Percentiles rank a stretch among this genome's conserved stretches.
Evolutionary conservation across 2,888 invertebrate species (phyloP).

Genomic region (Iphiclides podalirius): DNA sequence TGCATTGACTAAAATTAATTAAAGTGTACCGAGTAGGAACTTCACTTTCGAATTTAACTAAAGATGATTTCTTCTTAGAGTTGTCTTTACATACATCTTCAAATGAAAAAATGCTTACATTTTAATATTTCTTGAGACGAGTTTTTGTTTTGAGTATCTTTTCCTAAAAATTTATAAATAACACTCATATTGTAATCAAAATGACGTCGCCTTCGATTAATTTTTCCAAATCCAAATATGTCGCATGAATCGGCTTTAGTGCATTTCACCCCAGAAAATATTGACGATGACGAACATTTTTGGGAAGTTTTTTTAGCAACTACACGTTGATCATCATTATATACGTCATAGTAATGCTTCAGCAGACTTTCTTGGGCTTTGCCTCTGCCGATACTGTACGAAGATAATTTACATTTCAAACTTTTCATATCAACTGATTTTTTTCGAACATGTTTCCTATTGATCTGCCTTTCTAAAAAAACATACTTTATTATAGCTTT

Average conservation of each 20-base stretch:
- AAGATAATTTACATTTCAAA: slow-evolving; percentile 10
- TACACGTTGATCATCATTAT: not conserved
- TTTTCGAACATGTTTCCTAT: slow-evolving; percentile 9
- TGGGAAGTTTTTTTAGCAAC: not conserved
- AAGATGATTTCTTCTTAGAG: slow-evolving; percentile 15
- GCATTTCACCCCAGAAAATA: not conserved
- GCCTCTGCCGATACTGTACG: slow-evolving; percentile 2
- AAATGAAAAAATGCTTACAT: slow-evolving; percentile 19
- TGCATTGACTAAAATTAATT: slow-evolving; percentile 17
- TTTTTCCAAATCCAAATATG: slow-evolving; percentile 19
- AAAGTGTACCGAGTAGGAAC: slow-evolving; percentile 16
- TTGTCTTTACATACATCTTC: slow-evolving; percentile 9
- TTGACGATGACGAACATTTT: not conserved
- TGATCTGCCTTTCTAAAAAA: slow-evolving; percentile 5
- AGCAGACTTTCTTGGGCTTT: not conserved
- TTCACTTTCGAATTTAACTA: slow-evolving; percentile 5
- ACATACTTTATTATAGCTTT: not conserved
- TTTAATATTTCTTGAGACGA: slow-evolving; percentile 8
- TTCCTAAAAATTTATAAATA: slow-evolving; percentile 20
- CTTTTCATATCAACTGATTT: slow-evolving; percentile 8
- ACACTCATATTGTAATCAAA: slow-evolving; percentile 18
- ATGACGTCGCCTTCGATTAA: slow-evolving; percentile 14
- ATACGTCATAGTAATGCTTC: not conserved
- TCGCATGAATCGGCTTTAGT: slow-evolving; percentile 6
- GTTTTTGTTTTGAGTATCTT: slow-evolving; percentile 2